Evolutionary conservation across 2,797 vertebrate species (phyloP), one percentile per base, ranked within the genome.

Genomic region (Pantherophis vulpinus): DNA sequence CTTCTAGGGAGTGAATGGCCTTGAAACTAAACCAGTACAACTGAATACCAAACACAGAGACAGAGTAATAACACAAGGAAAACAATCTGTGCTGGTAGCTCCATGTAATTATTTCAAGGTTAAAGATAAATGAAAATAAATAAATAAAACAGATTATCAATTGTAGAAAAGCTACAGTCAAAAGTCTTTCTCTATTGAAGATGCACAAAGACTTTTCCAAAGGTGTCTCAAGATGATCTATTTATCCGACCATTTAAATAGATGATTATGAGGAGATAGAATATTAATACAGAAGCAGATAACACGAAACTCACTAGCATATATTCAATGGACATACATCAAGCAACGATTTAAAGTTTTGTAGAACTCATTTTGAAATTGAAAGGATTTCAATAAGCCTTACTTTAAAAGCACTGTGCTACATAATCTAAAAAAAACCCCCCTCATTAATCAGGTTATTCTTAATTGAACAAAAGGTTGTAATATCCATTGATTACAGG

Each of bases 101-200:
- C 91, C 90, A 95, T 92, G 86, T 91, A 61, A 86, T 95, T 91
- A 89, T 92, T 59, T 93, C 93, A 96, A 94, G 94, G 91, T 94
- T 92, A 95, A 94, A 95, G 47, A 12, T 0, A 91, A 23, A 0
- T 74, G 94, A 87, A 54, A 94, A 92, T 32, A 32, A 70, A 70
- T 32, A 70, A 70, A 54, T 27, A 55, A 94, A 94, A 74, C 2
- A 18, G 23, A 25, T 91, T 93, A 94, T 12, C 56, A 92, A 0
- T 13, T 0, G 0, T 18, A 70, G 12, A 59, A 27, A 90, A 83
- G 25, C 56, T 94, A 0, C 0, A 86, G 61, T 6, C 63, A 86
- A 60, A 93, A 91, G n/a, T 55, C 74, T n/a, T 92, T n/a, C 66
- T 66, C 59, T 87, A 5, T 55, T 83, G 20, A 83, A 83, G 3